phyloP scores from a whole-genome alignment of 2,888 invertebrate genomes.

The Abrostola triplasia region DNA sequence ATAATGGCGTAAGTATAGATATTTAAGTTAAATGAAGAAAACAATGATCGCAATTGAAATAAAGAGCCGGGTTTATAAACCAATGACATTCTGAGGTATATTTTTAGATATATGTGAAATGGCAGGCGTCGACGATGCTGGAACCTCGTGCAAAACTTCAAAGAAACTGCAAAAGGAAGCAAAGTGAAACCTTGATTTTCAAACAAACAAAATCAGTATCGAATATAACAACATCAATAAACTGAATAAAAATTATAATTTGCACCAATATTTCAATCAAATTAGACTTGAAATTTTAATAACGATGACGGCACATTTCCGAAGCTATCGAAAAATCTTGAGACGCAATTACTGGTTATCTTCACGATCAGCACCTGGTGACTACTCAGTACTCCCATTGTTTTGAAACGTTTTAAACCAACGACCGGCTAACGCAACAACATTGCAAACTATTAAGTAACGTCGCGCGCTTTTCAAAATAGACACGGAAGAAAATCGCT shows the following conservation, averaged over 20 bases:
- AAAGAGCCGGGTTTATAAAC: too few species aligned
- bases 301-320: slow-evolving; percentile 18
- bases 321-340: slow-evolving; percentile 35
- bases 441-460: slow-evolving; percentile 44
- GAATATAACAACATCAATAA: slow-evolving; percentile 14
- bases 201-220: not conserved
- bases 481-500: slow-evolving; percentile 46
- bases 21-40: too few species aligned
- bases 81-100: too few species aligned
- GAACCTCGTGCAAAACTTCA: too few species aligned
- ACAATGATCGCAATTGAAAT: too few species aligned
- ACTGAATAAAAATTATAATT: slow-evolving; percentile 19
- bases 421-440: slow-evolving; percentile 27
- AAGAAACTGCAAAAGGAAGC: too few species aligned
- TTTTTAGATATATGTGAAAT: too few species aligned
- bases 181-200: too few species aligned
- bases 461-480: slow-evolving; percentile 45
- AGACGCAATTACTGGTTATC: slow-evolving; percentile 32
- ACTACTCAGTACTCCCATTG: slow-evolving; percentile 42
- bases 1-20: slow-evolving; percentile 4
- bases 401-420: slow-evolving; percentile 53
- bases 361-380: slow-evolving; percentile 40
- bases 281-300: slow-evolving; percentile 27
- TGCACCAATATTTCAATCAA: slow-evolving; percentile 23
- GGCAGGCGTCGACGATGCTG: too few species aligned